Percentiles rank a stretch among this genome's conserved stretches.
These are phyloP conservation scores for Andricus curvator DNA, from an alignment of 2,888 invertebrate species.

Conservation along the genomic window DNA sequence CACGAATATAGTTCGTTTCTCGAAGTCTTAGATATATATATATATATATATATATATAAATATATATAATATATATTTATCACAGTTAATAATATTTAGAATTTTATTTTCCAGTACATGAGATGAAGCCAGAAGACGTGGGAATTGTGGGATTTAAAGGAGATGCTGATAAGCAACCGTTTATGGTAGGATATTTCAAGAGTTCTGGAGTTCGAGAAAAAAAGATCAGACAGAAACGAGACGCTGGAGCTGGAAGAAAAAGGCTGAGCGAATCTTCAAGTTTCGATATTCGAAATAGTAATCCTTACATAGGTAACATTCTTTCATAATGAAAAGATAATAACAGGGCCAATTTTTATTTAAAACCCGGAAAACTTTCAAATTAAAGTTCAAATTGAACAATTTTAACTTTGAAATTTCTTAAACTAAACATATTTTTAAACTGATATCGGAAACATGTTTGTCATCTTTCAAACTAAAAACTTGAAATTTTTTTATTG, in stretches of 20 bases:
- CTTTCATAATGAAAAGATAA: not conserved
- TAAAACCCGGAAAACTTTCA: no score
- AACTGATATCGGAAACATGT: no score
- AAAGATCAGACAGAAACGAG: slow-evolving; percentile 81
- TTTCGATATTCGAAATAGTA: slow-evolving; percentile 79
- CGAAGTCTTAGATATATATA: no score
- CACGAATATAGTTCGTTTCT: no score
- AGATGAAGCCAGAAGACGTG: slow-evolving; percentile 90
- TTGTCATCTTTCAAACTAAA: no score
- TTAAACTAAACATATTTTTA: no score
- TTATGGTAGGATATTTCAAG: slow-evolving; percentile 94
- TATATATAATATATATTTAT: no score
- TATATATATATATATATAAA: no score
- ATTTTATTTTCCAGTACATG: slow-evolving; percentile 82
- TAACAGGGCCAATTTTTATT: not conserved
- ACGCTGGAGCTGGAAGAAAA: slow-evolving; percentile 80
- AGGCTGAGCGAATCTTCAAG: slow-evolving; percentile 77
- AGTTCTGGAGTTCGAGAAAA: slow-evolving; percentile 81
- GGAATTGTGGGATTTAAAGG: slow-evolving; percentile 89
- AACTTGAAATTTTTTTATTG: no score
- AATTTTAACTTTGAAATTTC: no score
- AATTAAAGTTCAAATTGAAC: no score
- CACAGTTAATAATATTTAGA: not conserved
- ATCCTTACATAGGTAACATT: slow-evolving; percentile 80
- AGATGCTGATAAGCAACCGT: slow-evolving; percentile 91